Conservation (phyloP, 2,113 vertebrate genomes). For the Puntigrus tetrazona region DNA sequence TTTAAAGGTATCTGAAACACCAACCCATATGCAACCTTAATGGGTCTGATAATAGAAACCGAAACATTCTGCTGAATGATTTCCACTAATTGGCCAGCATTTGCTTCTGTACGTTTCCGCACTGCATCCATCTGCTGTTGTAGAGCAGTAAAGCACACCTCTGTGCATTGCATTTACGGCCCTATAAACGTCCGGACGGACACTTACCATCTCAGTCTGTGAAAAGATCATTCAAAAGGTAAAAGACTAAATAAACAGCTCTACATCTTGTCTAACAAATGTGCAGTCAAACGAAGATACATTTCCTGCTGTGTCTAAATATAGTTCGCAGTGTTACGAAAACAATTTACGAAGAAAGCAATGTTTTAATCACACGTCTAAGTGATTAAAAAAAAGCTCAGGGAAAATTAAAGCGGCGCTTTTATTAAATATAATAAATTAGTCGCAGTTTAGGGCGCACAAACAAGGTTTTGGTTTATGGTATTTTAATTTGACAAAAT, state of each 20-base stretch:
- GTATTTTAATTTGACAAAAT: too few relatives aligned
- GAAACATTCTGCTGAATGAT: background rate
- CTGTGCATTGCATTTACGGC: conserved; percentile 37
- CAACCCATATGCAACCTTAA: background rate
- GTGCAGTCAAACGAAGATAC: background rate
- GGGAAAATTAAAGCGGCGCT: background rate
- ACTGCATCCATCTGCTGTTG: conserved; percentile 34
- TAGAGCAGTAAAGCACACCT: conserved; percentile 48
- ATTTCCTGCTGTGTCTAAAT: background rate
- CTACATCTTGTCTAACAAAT: background rate
- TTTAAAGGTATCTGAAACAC: background rate
- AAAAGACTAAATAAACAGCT: background rate
- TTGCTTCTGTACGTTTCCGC: conserved; percentile 11
- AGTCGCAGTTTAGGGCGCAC: background rate
- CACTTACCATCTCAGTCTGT: background rate
- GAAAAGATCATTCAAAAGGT: conserved; percentile 4
- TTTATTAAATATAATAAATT: background rate
- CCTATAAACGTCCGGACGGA: conserved; percentile 29
- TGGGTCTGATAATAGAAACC: background rate
- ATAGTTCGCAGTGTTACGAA: background rate
- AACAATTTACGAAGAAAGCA: background rate
- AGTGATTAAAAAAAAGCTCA: background rate
- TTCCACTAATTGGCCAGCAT: background rate
- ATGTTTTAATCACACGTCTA: background rate
- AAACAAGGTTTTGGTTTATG: too few relatives aligned